Conservation (phyloP, 2,888 invertebrate genomes). For the Argyra leucocephala region DNA sequence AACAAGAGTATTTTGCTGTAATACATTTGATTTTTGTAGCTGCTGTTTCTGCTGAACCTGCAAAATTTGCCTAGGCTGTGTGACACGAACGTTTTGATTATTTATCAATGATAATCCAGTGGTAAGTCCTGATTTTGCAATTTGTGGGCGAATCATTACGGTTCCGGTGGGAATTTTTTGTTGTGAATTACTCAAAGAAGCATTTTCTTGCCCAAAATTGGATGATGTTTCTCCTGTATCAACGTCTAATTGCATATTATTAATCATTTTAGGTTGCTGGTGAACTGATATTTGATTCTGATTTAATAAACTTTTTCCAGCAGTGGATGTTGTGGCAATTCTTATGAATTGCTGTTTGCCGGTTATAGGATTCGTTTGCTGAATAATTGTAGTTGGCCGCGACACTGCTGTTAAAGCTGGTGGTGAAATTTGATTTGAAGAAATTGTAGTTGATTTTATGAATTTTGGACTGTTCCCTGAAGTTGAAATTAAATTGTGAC, state of each 20-base stretch:
- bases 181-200: neutral
- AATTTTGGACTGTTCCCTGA: neutral
- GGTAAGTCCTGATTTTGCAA: constrained; percentile 23
- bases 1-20: constrained; percentile 19
- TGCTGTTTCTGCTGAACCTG: constrained; percentile 30
- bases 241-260: constrained; percentile 31
- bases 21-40: constrained; percentile 24
- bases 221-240: constrained; percentile 29
- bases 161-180: constrained; percentile 14
- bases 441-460: neutral
- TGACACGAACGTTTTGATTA: constrained; percentile 24
- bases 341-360: constrained; percentile 14
- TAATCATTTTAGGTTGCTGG: constrained; percentile 12
- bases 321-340: constrained; percentile 20
- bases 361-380: constrained; percentile 5
- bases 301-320: constrained; percentile 25
- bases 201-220: constrained; percentile 29
- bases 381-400: constrained; percentile 20
- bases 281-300: constrained; percentile 16
- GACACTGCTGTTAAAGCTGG: constrained; percentile 16
- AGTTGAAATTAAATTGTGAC: neutral
- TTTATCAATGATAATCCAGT: constrained; percentile 27
- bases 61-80: constrained; percentile 39
- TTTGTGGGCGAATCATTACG: constrained; percentile 24
- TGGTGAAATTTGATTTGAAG: constrained; percentile 7